Evolutionary conservation across 2,888 invertebrate species (phyloP).

Genomic region (Tuta absoluta): DNA sequence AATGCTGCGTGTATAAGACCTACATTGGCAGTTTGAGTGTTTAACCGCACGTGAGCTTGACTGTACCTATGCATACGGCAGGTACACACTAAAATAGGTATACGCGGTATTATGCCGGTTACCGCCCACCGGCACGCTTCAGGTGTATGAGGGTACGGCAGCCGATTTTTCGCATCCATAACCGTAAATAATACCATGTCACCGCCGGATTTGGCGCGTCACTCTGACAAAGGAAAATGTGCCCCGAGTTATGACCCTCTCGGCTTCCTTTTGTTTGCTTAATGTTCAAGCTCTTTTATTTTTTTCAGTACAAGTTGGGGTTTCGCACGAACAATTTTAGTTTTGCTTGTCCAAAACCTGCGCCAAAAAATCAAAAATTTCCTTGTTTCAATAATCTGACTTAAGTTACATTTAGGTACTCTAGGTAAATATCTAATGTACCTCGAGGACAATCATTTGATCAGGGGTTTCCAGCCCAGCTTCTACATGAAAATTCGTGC

Average conservation of each 20-base stretch:
- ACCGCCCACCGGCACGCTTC: background rate
- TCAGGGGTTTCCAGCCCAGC: too few species aligned
- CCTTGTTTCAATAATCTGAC: too few species aligned
- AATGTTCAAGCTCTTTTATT: conserved; percentile 59
- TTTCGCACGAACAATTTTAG: background rate
- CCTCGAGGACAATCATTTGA: too few species aligned
- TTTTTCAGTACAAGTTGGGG: conserved; percentile 41
- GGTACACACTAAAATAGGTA: background rate
- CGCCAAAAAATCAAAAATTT: too few species aligned
- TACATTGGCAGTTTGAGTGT: too few species aligned
- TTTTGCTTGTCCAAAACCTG: background rate
- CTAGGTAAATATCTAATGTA: too few species aligned
- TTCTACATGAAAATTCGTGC: too few species aligned
- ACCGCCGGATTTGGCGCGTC: conserved; percentile 68
- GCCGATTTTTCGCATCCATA: conserved; percentile 25
- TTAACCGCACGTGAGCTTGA: too few species aligned
- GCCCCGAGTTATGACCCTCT: conserved; percentile 71
- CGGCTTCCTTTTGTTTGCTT: conserved; percentile 72
- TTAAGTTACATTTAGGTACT: too few species aligned
- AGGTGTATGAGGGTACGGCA: conserved; percentile 9
- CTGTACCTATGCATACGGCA: background rate
- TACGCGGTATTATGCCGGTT: background rate
- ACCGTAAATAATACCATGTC: conserved; percentile 64
- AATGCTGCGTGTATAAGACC: too few species aligned
- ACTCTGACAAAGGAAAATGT: conserved; percentile 71